Conservation (phyloP, 2,113 vertebrate species). For the Stegostoma tigrinum region DNA sequence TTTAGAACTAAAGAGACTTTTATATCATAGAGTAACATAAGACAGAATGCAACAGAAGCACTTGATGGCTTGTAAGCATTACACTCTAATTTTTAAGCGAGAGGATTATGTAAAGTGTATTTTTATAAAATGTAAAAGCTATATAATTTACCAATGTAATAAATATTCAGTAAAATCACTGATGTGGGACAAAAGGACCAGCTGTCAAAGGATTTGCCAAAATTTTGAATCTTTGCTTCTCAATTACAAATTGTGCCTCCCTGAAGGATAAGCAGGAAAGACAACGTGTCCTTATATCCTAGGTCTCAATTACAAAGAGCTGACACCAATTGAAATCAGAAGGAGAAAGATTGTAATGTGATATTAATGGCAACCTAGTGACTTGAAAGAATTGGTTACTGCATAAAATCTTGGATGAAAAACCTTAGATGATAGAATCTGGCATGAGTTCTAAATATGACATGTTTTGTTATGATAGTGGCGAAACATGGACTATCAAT, state of each 20-base stretch:
- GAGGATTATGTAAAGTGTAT: background rate
- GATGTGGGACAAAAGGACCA: background rate
- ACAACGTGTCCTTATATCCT: background rate
- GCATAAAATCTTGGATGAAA: background rate
- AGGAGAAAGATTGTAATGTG: background rate
- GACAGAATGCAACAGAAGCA: background rate
- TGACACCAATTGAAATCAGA: background rate
- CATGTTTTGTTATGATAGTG: background rate
- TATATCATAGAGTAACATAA: background rate
- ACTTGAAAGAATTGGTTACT: background rate
- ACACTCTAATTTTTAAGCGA: background rate
- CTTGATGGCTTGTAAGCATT: background rate
- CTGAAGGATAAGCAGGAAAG: background rate
- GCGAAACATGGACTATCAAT: too few species aligned
- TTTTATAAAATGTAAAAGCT: background rate
- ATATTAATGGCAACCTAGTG: background rate
- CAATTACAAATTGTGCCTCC: background rate
- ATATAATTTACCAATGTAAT: slow-evolving; percentile 17
- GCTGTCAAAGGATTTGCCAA: background rate
- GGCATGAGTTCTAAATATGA: background rate
- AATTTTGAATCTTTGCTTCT: background rate
- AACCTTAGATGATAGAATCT: background rate
- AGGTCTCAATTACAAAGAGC: background rate
- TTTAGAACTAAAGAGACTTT: background rate
- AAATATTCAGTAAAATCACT: background rate